Conservation (phyloP, 2,797 vertebrate species). For the Masticophis lateralis region DNA sequence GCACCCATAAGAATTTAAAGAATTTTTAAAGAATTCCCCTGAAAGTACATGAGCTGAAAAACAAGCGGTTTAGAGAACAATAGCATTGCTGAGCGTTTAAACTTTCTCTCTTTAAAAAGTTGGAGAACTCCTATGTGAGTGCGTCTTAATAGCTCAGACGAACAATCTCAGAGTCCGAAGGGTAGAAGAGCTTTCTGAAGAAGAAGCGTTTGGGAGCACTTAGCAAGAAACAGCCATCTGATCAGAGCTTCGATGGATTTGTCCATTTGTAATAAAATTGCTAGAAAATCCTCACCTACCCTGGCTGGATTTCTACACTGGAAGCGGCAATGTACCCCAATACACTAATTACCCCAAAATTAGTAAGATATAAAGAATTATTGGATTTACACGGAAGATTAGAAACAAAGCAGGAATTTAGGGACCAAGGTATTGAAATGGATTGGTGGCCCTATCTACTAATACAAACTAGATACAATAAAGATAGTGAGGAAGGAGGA, state of each 20-base stretch:
- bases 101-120: not conserved
- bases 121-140: not conserved
- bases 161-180: not conserved
- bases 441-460: too few relatives aligned
- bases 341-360: too few relatives aligned
- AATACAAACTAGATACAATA: too few relatives aligned
- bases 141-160: not conserved
- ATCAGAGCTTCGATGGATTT: slow-evolving; percentile 37
- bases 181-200: slow-evolving; percentile 4
- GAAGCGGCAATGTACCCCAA: too few relatives aligned
- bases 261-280: slow-evolving; percentile 31
- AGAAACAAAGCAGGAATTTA: too few relatives aligned
- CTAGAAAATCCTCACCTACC: slow-evolving; percentile 23
- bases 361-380: too few relatives aligned
- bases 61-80: slow-evolving; percentile 5
- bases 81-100: slow-evolving; percentile 7
- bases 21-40: not conserved
- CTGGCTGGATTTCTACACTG: too few relatives aligned
- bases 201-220: slow-evolving; percentile 16
- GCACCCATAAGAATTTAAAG: not conserved
- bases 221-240: slow-evolving; percentile 37
- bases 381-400: too few relatives aligned
- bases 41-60: not conserved
- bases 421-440: too few relatives aligned
- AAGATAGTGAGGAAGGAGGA: too few relatives aligned